Base-by-base conservation (phyloP, 2,797 vertebrate species). In the Cottoperca gobio region DNA sequence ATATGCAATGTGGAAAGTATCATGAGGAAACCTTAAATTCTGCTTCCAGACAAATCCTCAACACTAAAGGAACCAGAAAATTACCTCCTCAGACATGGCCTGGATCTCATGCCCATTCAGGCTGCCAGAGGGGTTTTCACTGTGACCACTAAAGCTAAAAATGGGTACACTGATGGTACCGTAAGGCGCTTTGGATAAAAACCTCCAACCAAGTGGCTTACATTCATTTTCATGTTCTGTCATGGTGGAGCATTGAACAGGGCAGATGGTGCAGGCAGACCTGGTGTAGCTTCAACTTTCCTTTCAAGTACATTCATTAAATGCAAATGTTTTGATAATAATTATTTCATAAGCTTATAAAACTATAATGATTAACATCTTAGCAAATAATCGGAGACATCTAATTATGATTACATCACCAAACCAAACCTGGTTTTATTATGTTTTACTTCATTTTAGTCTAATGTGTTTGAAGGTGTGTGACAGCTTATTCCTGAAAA, bases 61-160 rank as follows among this genome's bases (percentile, higher is more conserved):
- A 65, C 70, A 57, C 37, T 53, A 23, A 72, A 82, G 35, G 52
- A 73, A 60, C 16, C 39, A 42, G 50, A 71, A 86, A 79, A 82
- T 78, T 8, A 58, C 61, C 59, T 79, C 60, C 42, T 84, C 61
- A 70, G 64, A 86, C 59, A 40, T n/a, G 62, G 54, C 28, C 54
- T 40, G 59, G 33, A 62, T 75, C 58, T 73, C 1, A 71, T 16
- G 58, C 5, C 40, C n/a, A 35, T 73, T 78, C 52, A 10, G 8
- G 24, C 55, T 24, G 50, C 55, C 2, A 2, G 40, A 28, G 46
- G 43, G 55, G 9, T 5, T 57, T 62, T 72, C 11, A 72, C 57
- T 55, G 28, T 52, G 62, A 69, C 73, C 59, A 42, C 61, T 50
- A 63, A 40, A 46, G 74, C 82, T 60, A 60, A 61, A 84, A 73